Percentiles rank a stretch among this genome's conserved stretches.
These are phyloP conservation scores for Diachasmimorpha longicaudata DNA, from an alignment of 1,140 invertebrate genomes.

Conservation along the genomic window DNA sequence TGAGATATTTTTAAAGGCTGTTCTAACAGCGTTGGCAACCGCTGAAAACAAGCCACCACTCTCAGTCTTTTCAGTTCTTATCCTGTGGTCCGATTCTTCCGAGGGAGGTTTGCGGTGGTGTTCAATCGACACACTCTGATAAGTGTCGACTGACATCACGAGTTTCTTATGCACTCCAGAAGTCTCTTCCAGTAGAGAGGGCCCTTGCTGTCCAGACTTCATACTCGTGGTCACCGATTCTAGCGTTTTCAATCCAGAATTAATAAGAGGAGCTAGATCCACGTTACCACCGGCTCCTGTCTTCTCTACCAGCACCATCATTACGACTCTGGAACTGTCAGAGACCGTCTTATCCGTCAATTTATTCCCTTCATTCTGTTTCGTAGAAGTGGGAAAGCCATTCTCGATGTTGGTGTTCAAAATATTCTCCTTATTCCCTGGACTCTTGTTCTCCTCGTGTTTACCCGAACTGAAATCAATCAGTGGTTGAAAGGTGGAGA, in stretches of 20 bases:
- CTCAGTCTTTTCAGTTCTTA: background rate
- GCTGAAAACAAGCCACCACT: slow-evolving; percentile 39
- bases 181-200: too few species aligned
- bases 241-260: slow-evolving; percentile 46
- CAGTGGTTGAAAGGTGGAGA: background rate
- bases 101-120: background rate
- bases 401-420: background rate
- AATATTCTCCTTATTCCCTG: background rate
- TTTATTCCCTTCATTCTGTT: background rate
- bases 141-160: slow-evolving; percentile 27
- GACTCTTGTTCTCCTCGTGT: background rate
- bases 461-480: background rate
- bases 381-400: background rate
- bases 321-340: slow-evolving; percentile 39
- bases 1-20: slow-evolving; percentile 34
- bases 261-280: slow-evolving; percentile 44
- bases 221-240: background rate
- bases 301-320: slow-evolving; percentile 51
- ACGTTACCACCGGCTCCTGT: slow-evolving; percentile 16
- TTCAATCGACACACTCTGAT: slow-evolving; percentile 27
- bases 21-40: slow-evolving; percentile 45
- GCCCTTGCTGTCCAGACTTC: background rate
- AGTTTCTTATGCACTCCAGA: background rate
- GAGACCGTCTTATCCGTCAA: background rate
- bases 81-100: background rate